Conservation (phyloP, 2,888 invertebrate species). For the Phalera bucephala region DNA sequence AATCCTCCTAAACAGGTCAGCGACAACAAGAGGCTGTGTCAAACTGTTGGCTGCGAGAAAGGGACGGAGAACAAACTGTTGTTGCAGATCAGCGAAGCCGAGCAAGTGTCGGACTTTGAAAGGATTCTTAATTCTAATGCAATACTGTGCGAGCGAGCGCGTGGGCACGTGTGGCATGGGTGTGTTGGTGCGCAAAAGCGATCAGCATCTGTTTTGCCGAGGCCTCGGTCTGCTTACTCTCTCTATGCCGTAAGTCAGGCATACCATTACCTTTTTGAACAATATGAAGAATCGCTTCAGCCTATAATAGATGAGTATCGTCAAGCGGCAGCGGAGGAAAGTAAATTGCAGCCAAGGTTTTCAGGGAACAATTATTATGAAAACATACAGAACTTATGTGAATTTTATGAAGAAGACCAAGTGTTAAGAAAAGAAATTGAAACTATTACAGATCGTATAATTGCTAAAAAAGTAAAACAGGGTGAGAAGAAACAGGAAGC, state of each 20-base stretch:
- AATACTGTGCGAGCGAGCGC: slow-evolving; percentile 72
- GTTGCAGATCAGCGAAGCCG: slow-evolving; percentile 84
- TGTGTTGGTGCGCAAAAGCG: slow-evolving; percentile 51
- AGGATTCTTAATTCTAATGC: slow-evolving; percentile 85
- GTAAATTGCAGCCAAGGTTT: slow-evolving; percentile 46
- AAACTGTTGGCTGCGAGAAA: slow-evolving; percentile 58
- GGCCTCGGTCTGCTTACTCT: slow-evolving; percentile 71
- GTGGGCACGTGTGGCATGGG: slow-evolving; percentile 70
- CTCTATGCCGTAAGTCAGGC: slow-evolving; percentile 70
- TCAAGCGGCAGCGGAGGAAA: slow-evolving; percentile 41
- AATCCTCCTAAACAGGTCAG: slow-evolving; percentile 74
- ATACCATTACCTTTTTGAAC: slow-evolving; percentile 69
- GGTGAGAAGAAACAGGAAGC: slow-evolving; percentile 35
- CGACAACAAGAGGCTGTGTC: slow-evolving; percentile 74
- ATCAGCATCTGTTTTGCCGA: slow-evolving; percentile 57
- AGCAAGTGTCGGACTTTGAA: slow-evolving; percentile 84
- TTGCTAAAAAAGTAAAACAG: slow-evolving; percentile 52
- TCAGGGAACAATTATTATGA: slow-evolving; percentile 64
- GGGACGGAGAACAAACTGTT: slow-evolving; percentile 79
- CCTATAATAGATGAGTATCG: slow-evolving; percentile 68
- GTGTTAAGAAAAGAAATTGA: slow-evolving; percentile 60
- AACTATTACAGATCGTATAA: slow-evolving; percentile 60
- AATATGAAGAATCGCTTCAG: slow-evolving; percentile 75
- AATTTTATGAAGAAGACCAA: slow-evolving; percentile 79
- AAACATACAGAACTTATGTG: slow-evolving; percentile 68